phyloP scores from a whole-genome alignment of 2,888 invertebrate genomes.

The Clitarchus hookeri region DNA sequence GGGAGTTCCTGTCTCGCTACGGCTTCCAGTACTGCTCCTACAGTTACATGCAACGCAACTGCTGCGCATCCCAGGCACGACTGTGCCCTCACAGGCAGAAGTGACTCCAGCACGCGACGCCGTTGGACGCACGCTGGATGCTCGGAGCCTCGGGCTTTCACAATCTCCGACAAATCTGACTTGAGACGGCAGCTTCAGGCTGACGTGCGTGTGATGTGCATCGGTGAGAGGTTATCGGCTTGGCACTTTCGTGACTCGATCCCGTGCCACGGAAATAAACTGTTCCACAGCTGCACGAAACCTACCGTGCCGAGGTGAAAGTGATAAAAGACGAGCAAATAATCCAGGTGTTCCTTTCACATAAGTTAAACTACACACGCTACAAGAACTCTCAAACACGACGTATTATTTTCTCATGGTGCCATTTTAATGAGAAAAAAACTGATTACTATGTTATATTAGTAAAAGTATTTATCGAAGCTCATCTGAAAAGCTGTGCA shows the following conservation, averaged over 20 bases:
- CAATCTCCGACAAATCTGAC: background rate
- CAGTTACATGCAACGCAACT: conserved; percentile 55
- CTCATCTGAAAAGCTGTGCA: background rate
- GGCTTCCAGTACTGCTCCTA: conserved; percentile 57
- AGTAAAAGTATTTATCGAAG: background rate
- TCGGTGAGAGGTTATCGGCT: background rate
- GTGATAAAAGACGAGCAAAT: background rate
- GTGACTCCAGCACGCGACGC: background rate
- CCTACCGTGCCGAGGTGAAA: background rate
- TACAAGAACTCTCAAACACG: background rate
- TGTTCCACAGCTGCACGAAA: background rate
- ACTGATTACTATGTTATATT: background rate
- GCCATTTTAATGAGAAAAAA: conserved; percentile 1
- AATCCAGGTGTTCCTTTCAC: background rate
- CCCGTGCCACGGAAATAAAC: background rate
- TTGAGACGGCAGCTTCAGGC: background rate
- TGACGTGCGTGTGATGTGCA: background rate
- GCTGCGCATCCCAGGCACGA: conserved; percentile 54
- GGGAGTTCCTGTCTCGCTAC: conserved; percentile 55
- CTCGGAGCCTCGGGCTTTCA: background rate
- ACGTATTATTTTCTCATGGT: background rate
- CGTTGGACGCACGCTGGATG: background rate
- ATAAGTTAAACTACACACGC: background rate
- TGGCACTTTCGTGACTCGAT: background rate
- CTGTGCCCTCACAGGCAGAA: conserved; percentile 25